Evolutionary conservation across 1,140 invertebrate genomes (phyloP).

Genomic region (Nylanderia fulva): DNA sequence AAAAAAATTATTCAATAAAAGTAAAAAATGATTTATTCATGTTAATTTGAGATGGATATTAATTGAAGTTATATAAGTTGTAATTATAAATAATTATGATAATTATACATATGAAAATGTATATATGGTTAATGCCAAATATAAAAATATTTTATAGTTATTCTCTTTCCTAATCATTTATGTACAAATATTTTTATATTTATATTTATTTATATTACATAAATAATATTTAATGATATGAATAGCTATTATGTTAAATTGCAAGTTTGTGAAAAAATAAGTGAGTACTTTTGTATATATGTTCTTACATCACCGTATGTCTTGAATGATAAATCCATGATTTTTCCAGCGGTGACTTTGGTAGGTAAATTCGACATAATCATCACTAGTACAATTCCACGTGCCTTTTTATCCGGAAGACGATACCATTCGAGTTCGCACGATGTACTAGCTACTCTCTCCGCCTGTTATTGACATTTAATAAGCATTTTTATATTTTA

Average conservation of each 20-base stretch:
- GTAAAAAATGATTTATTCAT: neutral
- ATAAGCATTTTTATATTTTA: neutral
- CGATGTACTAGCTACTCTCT: conserved; percentile 63
- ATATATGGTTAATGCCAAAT: neutral
- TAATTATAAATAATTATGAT: neutral
- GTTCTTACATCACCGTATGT: conserved; percentile 71
- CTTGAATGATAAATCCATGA: conserved; percentile 64
- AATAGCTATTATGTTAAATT: neutral
- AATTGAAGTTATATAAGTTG: neutral
- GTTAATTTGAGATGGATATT: neutral
- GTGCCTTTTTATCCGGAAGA: conserved; percentile 63
- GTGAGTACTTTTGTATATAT: neutral
- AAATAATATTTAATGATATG: neutral
- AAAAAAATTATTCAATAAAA: neutral
- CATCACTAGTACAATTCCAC: conserved; percentile 69
- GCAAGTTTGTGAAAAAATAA: neutral
- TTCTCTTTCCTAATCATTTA: too few species aligned
- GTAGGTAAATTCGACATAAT: conserved; percentile 67
- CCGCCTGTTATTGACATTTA: conserved; percentile 48
- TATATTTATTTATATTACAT: too few species aligned
- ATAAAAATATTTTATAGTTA: too few species aligned
- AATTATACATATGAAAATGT: too few species aligned
- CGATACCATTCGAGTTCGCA: conserved; percentile 71
- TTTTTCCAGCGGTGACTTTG: conserved; percentile 71
- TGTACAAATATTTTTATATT: too few species aligned